Evolutionary conservation across 2,888 invertebrate species (phyloP), one percentile per base, ranked within the genome.

Genomic region (Philaethria dido): DNA sequence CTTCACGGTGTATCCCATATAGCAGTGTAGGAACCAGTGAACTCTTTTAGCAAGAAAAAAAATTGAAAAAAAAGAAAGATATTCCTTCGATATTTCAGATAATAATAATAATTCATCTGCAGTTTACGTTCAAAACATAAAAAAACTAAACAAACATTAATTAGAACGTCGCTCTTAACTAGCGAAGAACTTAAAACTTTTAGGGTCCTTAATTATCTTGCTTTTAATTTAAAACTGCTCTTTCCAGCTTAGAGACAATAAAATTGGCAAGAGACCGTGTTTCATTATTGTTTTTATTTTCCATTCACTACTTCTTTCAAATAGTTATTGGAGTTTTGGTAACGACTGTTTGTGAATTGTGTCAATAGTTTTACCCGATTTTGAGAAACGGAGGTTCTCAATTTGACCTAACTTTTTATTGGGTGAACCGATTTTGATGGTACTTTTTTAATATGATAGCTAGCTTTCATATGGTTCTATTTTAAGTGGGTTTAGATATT

Each of bases 191-290:
- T 62, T 60, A 62, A 60, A 69, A 45, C 61, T 68, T 59, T 64
- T 59, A 48, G 44, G 59, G 45, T 33, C 52, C 69, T 52, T 61
- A 61, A 61, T 62, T 66, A 45, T 63, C 57, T 63, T 48, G 57
- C 62, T 64, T 68, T 68, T 54, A 68, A 65, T 59, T 70, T 62
- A 47, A 62, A 69, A 64, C 67, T 55, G 33, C 64, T 61, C 52
- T 60, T 16, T 54, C 63, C 11, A 63, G 22, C 39, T 63, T 47
- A 60, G 33, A 42, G 50, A 61, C 55, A 29, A 57, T 48, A 57
- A 52, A 63, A 67, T 60, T 60, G 47, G 44, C 29, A 33, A 60
- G 42, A 63, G 50, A 47, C 50, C 14, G 39, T 50, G 20, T 59
- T 60, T 16, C 25, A 47, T 45, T 60, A 47, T 66, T 25, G 45